A percentile compares a stretch with the other conserved stretches of the same genome.
Conservation (phyloP, 1,140 invertebrate genomes). For the Habropoda laboriosa region DNA sequence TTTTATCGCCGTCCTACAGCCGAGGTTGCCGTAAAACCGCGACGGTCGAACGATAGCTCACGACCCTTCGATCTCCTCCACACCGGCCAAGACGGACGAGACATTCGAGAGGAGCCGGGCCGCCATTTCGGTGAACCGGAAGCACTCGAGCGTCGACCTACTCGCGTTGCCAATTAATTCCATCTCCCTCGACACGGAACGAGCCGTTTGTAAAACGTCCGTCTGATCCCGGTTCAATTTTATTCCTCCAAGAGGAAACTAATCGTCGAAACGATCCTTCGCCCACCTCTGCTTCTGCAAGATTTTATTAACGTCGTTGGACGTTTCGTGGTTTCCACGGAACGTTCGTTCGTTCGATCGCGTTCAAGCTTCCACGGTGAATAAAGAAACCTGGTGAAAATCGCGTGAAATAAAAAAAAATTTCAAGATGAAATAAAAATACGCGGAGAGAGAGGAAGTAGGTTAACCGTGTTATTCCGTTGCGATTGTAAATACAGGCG, state of each 20-base stretch:
- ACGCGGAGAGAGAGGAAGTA: no score
- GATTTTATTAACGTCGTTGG: conserved; percentile 1
- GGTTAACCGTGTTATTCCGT: no score
- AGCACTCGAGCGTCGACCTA: neutral
- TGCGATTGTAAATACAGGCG: no score
- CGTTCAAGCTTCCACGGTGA: neutral
- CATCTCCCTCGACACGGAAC: neutral
- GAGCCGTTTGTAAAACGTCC: conserved; percentile 4
- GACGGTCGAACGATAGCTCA: conserved; percentile 27
- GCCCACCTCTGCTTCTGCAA: neutral
- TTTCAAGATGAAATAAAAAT: no score
- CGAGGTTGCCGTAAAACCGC: conserved; percentile 66
- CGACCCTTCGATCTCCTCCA: conserved; percentile 42
- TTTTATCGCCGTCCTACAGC: conserved; percentile 69
- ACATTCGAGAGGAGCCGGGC: neutral
- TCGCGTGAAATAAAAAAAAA: neutral
- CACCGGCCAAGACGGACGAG: neutral
- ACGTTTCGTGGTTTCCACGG: neutral
- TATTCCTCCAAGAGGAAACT: neutral
- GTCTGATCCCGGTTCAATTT: neutral
- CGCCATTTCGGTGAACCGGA: neutral
- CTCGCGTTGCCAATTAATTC: conserved; percentile 24
- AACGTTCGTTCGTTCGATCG: neutral
- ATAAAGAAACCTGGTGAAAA: no score
- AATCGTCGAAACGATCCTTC: conserved; percentile 11